Evolutionary conservation across 2,888 invertebrate species (phyloP), one percentile per base, ranked within the genome.

Genomic region (Aporophyla lueneburgensis): DNA sequence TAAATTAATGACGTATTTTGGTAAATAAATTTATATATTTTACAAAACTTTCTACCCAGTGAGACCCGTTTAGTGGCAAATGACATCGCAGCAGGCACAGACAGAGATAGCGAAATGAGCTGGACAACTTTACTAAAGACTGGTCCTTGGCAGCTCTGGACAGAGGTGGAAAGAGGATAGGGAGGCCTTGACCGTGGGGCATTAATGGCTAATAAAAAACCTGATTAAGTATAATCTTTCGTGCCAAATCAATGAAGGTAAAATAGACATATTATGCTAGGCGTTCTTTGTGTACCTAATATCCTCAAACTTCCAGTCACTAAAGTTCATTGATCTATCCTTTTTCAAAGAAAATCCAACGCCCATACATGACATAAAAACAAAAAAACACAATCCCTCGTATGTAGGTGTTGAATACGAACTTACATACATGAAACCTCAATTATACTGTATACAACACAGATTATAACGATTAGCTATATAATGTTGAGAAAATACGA

Each of bases 401-500:
- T 40, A 83, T 68, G 89, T 90, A 80, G 90, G 89, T 81, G 88
- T 84, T 74, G 70, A 83, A 76, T 71, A 83, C 74, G 71, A 78
- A 76, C 76, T 73, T 80, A 75, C 78, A 69, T 78, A 78, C 69
- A 71, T 73, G 68, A 80, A 75, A 73, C 74, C 53, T 78, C 63
- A 81, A 80, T 81, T 73, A 85, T 49, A 65, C n/a, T 77, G 59
- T 70, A 70, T 70, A 53, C 63, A 66, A 59, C 66, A 71, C 46
- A 73, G 67, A 80, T 81, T 56, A 72, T 70, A 75, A 70, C 9
- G 61, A 83, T 76, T 74, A 84, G 33, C 51, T 63, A 58, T 73
- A 58, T 75, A 77, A 80, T 73, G 81, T 75, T 84, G 68, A 76
- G 74, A 84, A 84, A 76, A 77, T 71, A 16, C 40, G 56, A 71